phyloP scores from a whole-genome alignment of 2,888 invertebrate species.

The Apotomis turbidana region DNA sequence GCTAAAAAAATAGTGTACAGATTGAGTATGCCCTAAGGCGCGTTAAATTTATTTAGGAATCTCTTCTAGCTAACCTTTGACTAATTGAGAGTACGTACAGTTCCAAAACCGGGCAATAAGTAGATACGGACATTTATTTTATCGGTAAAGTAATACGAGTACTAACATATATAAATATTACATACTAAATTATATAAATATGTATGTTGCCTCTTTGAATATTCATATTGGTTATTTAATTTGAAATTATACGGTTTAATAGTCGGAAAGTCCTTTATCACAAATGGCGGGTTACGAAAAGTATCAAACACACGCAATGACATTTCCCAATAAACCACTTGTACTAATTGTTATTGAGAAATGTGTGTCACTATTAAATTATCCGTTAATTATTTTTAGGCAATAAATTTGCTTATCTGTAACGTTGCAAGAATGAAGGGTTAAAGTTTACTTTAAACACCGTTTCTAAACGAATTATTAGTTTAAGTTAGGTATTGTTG shows the following conservation, averaged over 20 bases:
- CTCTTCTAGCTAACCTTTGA: too few species aligned
- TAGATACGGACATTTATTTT: too few species aligned
- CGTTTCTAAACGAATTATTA: background rate
- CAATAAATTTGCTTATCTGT: conserved; percentile 16
- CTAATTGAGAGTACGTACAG: too few species aligned
- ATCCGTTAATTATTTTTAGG: conserved; percentile 14
- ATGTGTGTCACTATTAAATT: conserved; percentile 8
- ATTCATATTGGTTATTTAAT: conserved; percentile 14
- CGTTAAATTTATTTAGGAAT: too few species aligned
- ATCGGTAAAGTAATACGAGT: too few species aligned
- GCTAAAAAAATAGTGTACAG: too few species aligned
- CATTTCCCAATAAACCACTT: conserved; percentile 7
- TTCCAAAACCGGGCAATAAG: too few species aligned
- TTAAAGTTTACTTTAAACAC: background rate
- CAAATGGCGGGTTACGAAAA: conserved; percentile 18
- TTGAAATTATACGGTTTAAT: conserved; percentile 16
- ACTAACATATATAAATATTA: too few species aligned
- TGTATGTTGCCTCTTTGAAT: conserved; percentile 1
- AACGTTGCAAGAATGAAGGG: background rate
- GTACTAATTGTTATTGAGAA: conserved; percentile 15
- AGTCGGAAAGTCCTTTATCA: conserved; percentile 13
- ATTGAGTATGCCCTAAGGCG: too few species aligned
- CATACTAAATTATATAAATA: background rate
- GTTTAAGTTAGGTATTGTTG: background rate
- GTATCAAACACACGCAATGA: background rate